Conservation (phyloP, 2,797 vertebrate species). For the Eulemur albifrons region DNA sequence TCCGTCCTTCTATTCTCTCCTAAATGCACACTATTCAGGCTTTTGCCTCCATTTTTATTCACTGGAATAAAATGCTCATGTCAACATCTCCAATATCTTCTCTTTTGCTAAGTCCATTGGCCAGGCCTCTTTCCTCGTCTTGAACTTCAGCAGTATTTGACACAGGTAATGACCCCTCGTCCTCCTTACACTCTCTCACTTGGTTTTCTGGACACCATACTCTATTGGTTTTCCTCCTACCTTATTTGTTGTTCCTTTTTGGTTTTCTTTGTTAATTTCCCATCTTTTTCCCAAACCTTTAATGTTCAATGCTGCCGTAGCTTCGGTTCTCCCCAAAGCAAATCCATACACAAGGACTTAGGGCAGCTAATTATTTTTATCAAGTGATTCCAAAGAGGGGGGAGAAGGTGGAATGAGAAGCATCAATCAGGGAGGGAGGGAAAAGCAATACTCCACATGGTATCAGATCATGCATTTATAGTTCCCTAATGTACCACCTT, state of each 20-base stretch:
- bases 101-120: not conserved
- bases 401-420: not conserved
- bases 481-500: constrained; percentile 23
- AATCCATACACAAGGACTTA: not conserved
- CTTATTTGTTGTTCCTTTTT: not conserved
- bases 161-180: not conserved
- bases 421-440: not conserved
- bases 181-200: not conserved
- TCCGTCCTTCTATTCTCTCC: not conserved
- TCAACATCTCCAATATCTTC: not conserved
- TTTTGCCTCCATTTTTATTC: not conserved
- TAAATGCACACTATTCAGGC: not conserved
- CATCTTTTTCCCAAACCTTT: not conserved
- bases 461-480: constrained; percentile 31
- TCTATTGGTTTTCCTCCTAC: not conserved
- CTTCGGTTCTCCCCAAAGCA: not conserved
- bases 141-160: not conserved
- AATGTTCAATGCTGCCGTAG: not conserved
- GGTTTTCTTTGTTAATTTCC: not conserved
- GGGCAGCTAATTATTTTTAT: not conserved
- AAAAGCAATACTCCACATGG: not conserved
- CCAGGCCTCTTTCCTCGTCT: not conserved
- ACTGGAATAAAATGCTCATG: not conserved
- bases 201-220: not conserved
- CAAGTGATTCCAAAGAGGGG: not conserved